Conservation (phyloP, 2,797 vertebrate species). For the Ptychadena robeensis region DNA sequence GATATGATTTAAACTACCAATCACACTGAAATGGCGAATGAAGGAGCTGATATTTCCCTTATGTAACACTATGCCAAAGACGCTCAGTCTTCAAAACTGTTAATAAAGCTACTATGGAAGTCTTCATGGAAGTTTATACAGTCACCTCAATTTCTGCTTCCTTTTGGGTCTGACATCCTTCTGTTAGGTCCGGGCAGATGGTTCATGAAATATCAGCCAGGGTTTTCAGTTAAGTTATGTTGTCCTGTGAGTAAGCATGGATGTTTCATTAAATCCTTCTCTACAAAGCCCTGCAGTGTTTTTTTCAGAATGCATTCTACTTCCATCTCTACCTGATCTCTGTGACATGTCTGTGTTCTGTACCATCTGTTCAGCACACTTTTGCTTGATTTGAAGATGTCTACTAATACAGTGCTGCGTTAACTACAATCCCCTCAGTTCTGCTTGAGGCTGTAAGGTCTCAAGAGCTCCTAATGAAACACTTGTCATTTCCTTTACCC, state of each 20-base stretch:
- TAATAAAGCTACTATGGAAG: neutral
- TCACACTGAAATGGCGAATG: neutral
- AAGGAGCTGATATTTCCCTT: neutral
- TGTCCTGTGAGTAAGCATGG: conserved; percentile 29
- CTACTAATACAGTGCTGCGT: conserved; percentile 37
- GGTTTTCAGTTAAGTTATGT: conserved; percentile 33
- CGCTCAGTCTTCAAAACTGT: neutral
- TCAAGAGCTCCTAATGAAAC: conserved; percentile 41
- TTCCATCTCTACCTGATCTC: conserved; percentile 39
- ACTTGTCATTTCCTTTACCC: conserved; percentile 45
- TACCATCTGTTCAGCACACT: conserved; percentile 44
- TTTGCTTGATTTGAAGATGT: conserved; percentile 48
- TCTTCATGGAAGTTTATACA: neutral
- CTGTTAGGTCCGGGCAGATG: conserved; percentile 10
- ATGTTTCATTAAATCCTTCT: conserved; percentile 47
- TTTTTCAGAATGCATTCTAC: conserved; percentile 24
- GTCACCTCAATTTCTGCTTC: neutral
- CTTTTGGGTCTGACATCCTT: conserved; percentile 15
- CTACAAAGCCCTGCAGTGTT: conserved; percentile 53
- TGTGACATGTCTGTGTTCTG: conserved; percentile 48
- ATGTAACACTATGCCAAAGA: neutral
- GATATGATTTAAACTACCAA: neutral
- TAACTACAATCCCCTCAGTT: conserved; percentile 47
- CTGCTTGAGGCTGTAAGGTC: conserved; percentile 39
- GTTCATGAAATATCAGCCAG: conserved; percentile 6